Base-by-base conservation (phyloP, 2,113 vertebrate species). In the Argyrosomus japonicus region DNA sequence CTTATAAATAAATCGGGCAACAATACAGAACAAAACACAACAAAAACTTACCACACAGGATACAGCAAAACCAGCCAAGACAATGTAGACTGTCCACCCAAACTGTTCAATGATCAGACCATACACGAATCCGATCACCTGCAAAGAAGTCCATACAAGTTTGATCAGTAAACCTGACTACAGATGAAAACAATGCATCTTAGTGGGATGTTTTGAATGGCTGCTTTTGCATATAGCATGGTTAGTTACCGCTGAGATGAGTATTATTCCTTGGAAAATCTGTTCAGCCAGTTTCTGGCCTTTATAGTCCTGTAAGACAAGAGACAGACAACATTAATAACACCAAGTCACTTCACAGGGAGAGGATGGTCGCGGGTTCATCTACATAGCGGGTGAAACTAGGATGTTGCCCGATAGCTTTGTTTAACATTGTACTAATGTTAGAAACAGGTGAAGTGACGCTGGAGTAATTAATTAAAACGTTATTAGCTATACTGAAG, bases 251-350 rank as follows among this genome's bases (percentile, higher is more conserved):
- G 98, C 98, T 88, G 97, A 99, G 82, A 97, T 95, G 51, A 99
- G 95, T 83, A 99, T 99, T 82, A 99, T 96, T 57, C 97, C 97
- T 90, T 99, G 98, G 92, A 99, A 99, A 91, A 99, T 99, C 94
- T 98, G 98, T 90, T 99, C 98, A 13, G 98, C 97, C 89, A 99
- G 85, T 81, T 99, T 99, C 91, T 99, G 98, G 76, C 98, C 98
- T 91, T 97, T 99, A 83, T 99, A 99, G 88, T 99, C 98, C 98
- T 99, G 85, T 32, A 83, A 89, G 32, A 88, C 11, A 74, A 21
- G 25, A 0, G 11, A 36, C 0, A 9, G 15, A 3, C 17, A 21
- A 69, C 18, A 56, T n/a, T 19, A 40, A 40, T 2, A 11, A 47
- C 32, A 43, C 6, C 9, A 15, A 3, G 7, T 47, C 21, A 25